Conservation (phyloP, 2,888 invertebrate species). For the Phengaris alcon region DNA sequence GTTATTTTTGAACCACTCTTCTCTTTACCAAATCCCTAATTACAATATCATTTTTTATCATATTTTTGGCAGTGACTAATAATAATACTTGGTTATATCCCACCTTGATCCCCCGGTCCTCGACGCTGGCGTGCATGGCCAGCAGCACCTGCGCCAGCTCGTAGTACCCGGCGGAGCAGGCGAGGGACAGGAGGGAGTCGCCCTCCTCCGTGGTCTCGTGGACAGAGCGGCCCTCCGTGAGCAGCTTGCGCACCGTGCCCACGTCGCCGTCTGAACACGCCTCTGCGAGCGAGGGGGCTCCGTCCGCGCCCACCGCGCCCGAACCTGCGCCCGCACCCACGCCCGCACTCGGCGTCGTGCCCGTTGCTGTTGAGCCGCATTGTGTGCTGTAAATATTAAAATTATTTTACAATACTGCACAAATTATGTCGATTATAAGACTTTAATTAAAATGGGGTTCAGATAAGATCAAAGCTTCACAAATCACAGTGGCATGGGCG, state of each 20-base stretch:
- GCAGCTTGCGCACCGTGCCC: slow-evolving; percentile 92
- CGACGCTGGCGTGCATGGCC: slow-evolving; percentile 98
- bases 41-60: too few relatives aligned
- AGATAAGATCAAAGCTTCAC: slow-evolving; percentile 79
- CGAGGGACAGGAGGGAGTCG: slow-evolving; percentile 95
- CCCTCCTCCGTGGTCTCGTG: slow-evolving; percentile 99
- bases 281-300: slow-evolving; percentile 89
- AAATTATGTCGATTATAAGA: too few relatives aligned
- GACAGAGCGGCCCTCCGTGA: slow-evolving; percentile 95
- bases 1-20: too few relatives aligned
- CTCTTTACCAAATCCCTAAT: too few relatives aligned
- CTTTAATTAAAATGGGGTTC: slow-evolving; percentile 42
- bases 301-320: slow-evolving; percentile 68
- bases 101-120: slow-evolving; percentile 95
- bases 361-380: slow-evolving; percentile 70
- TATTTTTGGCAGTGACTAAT: too few relatives aligned
- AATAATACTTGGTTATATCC: not conserved
- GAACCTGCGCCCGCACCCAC: slow-evolving; percentile 69
- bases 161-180: slow-evolving; percentile 98
- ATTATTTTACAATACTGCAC: too few relatives aligned
- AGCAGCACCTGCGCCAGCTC: slow-evolving; percentile 97
- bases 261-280: slow-evolving; percentile 97
- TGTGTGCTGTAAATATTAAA: slow-evolving; percentile 56
- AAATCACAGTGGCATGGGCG: slow-evolving; percentile 58
- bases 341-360: slow-evolving; percentile 63